These are phyloP conservation scores for Sebastiscus tertius DNA, from an alignment of 2,797 vertebrate species.

Conservation along the genomic window DNA sequence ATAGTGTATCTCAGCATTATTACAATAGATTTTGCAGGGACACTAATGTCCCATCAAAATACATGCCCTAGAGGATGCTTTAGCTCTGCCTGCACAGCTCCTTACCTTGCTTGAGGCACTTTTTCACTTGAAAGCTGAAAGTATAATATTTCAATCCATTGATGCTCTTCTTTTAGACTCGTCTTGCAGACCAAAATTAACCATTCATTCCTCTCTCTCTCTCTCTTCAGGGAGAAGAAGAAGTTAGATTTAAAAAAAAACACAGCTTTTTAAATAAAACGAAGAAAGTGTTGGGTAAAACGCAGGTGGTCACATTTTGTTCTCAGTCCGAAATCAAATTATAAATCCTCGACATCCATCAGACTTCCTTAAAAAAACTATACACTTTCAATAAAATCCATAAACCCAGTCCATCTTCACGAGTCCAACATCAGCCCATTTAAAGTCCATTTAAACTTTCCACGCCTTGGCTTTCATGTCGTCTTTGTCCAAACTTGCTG, in stretches of 20 bases:
- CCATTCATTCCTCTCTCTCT: slow-evolving; percentile 10
- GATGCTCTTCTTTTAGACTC: slow-evolving; percentile 36
- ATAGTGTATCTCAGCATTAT: background rate
- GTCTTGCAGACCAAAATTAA: background rate
- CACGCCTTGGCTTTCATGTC: slow-evolving; percentile 1
- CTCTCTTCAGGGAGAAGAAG: slow-evolving; percentile 10
- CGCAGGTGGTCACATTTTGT: slow-evolving; percentile 68
- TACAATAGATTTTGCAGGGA: background rate
- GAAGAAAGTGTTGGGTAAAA: background rate
- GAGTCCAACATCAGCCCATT: slow-evolving; percentile 39
- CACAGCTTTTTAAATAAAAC: slow-evolving; percentile 2
- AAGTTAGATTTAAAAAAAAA: background rate
- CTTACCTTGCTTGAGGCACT: slow-evolving; percentile 83
- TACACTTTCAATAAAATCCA: slow-evolving; percentile 27
- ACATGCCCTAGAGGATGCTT: slow-evolving; percentile 4
- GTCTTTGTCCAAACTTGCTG: slow-evolving; percentile 50
- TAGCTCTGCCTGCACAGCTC: slow-evolving; percentile 2
- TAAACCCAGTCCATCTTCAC: background rate
- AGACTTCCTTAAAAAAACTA: slow-evolving; percentile 1
- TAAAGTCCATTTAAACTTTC: slow-evolving; percentile 72
- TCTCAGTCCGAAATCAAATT: background rate
- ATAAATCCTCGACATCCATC: slow-evolving; percentile 24
- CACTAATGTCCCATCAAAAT: background rate
- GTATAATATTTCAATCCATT: slow-evolving; percentile 76
- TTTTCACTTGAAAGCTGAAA: slow-evolving; percentile 59